A percentile compares a stretch with the other conserved stretches of the same genome.
These are phyloP conservation scores for Agrochola litura DNA, from an alignment of 2,888 invertebrate species.

Conservation along the genomic window DNA sequence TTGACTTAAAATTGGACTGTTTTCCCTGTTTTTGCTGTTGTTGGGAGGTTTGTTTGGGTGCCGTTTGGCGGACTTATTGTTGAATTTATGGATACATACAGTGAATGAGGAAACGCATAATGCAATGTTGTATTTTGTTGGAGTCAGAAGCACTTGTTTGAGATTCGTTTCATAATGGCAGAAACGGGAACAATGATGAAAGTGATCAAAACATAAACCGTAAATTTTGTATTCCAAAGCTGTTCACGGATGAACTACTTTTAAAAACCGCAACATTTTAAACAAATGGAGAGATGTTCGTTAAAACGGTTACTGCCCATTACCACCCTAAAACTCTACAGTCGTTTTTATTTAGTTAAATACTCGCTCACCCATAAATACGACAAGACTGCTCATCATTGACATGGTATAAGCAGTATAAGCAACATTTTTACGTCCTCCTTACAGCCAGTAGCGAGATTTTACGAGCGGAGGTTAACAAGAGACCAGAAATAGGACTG, in stretches of 20 bases:
- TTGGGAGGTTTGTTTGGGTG: conserved; percentile 20
- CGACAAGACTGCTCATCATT: conserved; percentile 43
- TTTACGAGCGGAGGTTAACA: conserved; percentile 74
- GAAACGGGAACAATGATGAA: not conserved
- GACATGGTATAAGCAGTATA: conserved; percentile 47
- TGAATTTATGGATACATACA: conserved; percentile 10
- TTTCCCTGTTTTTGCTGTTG: conserved; percentile 39
- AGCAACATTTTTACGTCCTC: conserved; percentile 50
- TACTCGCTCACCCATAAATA: conserved; percentile 45
- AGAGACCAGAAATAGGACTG: conserved; percentile 72
- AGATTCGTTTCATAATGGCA: not conserved
- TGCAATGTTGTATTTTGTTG: not conserved
- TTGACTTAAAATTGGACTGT: conserved; percentile 68
- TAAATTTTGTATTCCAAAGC: not conserved
- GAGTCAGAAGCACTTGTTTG: not conserved
- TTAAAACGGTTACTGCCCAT: conserved; percentile 1
- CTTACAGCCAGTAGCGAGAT: conserved; percentile 66
- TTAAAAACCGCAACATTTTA: not conserved
- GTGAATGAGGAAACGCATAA: not conserved
- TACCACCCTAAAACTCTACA: conserved; percentile 25
- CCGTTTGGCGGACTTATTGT: conserved; percentile 1
- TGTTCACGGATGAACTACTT: not conserved
- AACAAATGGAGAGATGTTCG: conserved; percentile 7
- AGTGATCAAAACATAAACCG: not conserved
- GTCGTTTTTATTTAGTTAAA: conserved; percentile 31